Conservation (phyloP, 2,888 invertebrate genomes). For the Mythimna impura region DNA sequence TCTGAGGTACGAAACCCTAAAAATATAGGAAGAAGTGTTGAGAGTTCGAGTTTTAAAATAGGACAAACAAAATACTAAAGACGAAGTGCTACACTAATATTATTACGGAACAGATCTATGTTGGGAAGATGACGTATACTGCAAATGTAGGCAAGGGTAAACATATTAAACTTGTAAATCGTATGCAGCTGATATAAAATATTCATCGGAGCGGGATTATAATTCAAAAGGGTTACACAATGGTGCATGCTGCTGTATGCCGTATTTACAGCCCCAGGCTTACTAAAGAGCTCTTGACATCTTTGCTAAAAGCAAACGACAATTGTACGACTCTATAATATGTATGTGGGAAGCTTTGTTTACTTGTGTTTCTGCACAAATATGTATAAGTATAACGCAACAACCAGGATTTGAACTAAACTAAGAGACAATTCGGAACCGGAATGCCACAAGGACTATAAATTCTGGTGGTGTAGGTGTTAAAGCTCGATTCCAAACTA, state of each 20-base stretch:
- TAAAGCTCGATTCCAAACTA: slow-evolving; percentile 14
- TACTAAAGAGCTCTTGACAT: slow-evolving; percentile 59
- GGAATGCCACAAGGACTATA: slow-evolving; percentile 32
- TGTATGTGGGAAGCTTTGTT: slow-evolving; percentile 34
- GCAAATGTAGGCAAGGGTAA: slow-evolving; percentile 53
- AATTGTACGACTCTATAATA: slow-evolving; percentile 40
- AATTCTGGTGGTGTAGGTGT: slow-evolving; percentile 35
- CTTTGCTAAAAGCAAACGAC: slow-evolving; percentile 58
- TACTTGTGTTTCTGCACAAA: slow-evolving; percentile 36
- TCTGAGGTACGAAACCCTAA: not conserved
- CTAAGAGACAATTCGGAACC: slow-evolving; percentile 30
- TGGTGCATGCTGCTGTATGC: slow-evolving; percentile 35
- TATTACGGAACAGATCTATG: slow-evolving; percentile 58
- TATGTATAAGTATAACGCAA: slow-evolving; percentile 16
- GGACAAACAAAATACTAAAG: slow-evolving; percentile 42
- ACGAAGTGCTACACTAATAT: slow-evolving; percentile 41
- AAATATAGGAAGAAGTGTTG: slow-evolving; percentile 32
- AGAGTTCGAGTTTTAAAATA: slow-evolving; percentile 22
- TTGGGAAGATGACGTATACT: slow-evolving; percentile 54
- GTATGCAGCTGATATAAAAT: slow-evolving; percentile 56
- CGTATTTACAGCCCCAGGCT: slow-evolving; percentile 46
- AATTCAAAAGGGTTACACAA: slow-evolving; percentile 58
- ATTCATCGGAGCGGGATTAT: slow-evolving; percentile 55
- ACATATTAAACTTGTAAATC: slow-evolving; percentile 60
- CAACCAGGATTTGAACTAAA: slow-evolving; percentile 26